Conservation (phyloP, 2,113 vertebrate genomes). For the Cyprinus carpio region DNA sequence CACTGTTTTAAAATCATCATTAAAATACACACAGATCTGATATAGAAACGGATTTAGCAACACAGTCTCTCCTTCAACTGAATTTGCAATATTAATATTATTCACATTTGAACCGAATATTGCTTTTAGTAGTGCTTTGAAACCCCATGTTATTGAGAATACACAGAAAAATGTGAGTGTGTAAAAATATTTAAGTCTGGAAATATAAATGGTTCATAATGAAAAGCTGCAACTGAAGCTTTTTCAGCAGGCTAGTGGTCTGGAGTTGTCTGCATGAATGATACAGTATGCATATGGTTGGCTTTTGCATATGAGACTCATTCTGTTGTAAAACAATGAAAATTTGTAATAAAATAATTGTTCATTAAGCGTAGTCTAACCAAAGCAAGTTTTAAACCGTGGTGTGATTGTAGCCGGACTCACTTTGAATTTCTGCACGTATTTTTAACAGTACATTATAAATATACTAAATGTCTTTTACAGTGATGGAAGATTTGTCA, state of each 20-base stretch:
- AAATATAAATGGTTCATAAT: neutral
- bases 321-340: no score
- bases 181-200: neutral
- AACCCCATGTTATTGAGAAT: neutral
- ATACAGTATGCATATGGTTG: neutral
- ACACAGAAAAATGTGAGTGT: no score
- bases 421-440: neutral
- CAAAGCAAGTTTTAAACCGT: neutral
- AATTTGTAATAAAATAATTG: neutral
- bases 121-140: neutral
- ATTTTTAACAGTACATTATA: neutral
- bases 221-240: neutral
- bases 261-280: no score
- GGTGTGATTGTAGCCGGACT: neutral
- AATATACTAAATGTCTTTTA: neutral
- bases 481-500: neutral
- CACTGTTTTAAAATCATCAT: neutral
- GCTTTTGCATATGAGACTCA: no score
- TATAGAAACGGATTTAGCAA: neutral
- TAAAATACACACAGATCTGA: neutral
- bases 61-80: no score
- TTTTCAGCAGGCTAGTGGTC: neutral
- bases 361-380: neutral
- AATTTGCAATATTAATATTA: neutral
- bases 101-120: neutral